Conservation (phyloP, 2,888 invertebrate species). For the Harmothoe impar region DNA sequence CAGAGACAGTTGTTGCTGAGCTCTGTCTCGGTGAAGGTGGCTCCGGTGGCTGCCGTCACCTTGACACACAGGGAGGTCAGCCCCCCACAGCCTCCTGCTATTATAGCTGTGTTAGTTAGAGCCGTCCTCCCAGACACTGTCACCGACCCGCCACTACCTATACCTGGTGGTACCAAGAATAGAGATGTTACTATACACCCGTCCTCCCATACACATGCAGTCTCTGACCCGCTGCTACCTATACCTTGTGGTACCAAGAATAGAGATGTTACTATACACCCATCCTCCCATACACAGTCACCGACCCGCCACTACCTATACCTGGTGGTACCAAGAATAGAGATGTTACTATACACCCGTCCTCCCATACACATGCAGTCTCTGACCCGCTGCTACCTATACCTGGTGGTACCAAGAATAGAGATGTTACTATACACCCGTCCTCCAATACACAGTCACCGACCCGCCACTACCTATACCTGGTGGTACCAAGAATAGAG, state of each 20-base stretch:
- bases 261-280: too few species aligned
- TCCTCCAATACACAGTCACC: not conserved
- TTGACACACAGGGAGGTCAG: not conserved
- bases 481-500: not conserved
- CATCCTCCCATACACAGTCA: not conserved
- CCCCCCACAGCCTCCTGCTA: not conserved
- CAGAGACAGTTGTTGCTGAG: slow-evolving; percentile 37
- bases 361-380: not conserved
- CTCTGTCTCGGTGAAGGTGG: not conserved
- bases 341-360: too few species aligned
- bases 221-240: not conserved
- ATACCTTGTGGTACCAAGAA: not conserved
- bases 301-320: not conserved
- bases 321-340: not conserved
- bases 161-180: not conserved
- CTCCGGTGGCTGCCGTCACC: not conserved
- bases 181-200: not conserved
- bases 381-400: not conserved
- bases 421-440: too few species aligned
- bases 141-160: not conserved
- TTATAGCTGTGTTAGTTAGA: too few species aligned
- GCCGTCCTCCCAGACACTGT: not conserved
- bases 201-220: not conserved
- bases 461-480: not conserved
- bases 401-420: not conserved